Conservation (phyloP, 2,797 vertebrate genomes). For the Diglossa cyanea region DNA sequence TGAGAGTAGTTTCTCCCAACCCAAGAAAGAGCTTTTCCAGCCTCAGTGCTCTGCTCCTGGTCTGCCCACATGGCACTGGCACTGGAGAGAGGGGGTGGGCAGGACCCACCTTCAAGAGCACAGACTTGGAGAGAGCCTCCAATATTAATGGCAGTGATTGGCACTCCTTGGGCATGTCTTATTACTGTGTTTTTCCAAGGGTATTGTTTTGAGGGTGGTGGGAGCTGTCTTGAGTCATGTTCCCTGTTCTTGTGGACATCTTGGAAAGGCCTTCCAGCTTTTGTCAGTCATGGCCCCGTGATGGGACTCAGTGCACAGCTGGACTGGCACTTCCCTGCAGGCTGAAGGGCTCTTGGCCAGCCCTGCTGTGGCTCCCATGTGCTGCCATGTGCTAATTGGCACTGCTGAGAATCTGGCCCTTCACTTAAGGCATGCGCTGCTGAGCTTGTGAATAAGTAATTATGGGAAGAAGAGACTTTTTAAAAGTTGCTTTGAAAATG, state of each 20-base stretch:
- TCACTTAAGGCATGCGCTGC: not conserved
- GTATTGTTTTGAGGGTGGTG: not conserved
- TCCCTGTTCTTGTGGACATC: not conserved
- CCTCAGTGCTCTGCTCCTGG: not conserved
- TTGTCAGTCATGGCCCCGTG: not conserved
- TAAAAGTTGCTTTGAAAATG: not conserved
- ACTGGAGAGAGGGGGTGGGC: rapidly evolving
- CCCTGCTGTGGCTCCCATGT: not conserved
- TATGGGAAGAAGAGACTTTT: not conserved
- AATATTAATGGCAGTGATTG: not conserved
- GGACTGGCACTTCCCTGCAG: not conserved
- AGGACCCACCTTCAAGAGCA: not conserved
- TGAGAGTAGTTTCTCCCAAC: not conserved
- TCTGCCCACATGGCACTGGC: rapidly evolving
- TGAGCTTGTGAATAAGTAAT: not conserved
- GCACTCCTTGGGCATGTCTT: not conserved
- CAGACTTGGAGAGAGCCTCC: not conserved
- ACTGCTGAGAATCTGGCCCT: not conserved
- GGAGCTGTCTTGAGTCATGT: not conserved
- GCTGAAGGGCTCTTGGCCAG: not conserved
- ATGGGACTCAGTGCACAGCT: not conserved
- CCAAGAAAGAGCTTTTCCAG: not conserved
- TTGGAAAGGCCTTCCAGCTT: not conserved
- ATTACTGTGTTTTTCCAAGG: not conserved
- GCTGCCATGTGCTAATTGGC: slow-evolving; percentile 34